These are phyloP conservation scores for Arge pagana DNA, from an alignment of 2,888 invertebrate species.

Conservation along the genomic window DNA sequence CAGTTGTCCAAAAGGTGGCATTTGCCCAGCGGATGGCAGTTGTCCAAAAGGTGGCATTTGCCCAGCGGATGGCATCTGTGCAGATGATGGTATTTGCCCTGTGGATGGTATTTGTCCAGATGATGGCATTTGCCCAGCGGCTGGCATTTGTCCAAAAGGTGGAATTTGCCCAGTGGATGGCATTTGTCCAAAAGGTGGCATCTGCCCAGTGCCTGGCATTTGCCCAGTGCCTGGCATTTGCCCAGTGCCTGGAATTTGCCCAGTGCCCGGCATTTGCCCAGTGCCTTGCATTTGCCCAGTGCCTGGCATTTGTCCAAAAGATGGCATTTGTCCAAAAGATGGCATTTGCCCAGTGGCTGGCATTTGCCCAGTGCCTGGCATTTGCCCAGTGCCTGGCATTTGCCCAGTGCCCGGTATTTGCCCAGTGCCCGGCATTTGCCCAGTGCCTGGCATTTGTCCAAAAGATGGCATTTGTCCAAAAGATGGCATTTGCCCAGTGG, in stretches of 20 bases:
- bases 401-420: constrained; percentile 3
- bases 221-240: not conserved
- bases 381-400: not conserved
- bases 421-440: not conserved
- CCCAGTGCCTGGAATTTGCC: not conserved
- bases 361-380: constrained; percentile 2
- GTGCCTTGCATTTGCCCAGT: not conserved
- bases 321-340: constrained; percentile 4
- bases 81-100: constrained; percentile 2
- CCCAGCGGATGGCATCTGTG: constrained; percentile 6
- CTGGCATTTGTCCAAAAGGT: not conserved
- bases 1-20: too few species aligned
- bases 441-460: not conserved
- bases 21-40: not conserved
- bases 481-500: not conserved
- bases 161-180: not conserved
- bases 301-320: constrained; percentile 1
- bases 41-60: not conserved
- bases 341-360: constrained; percentile 7
- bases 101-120: constrained; percentile 9
- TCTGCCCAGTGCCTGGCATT: constrained; percentile 1
- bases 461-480: not conserved
- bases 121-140: constrained; percentile 1
- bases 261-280: not conserved
- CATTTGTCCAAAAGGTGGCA: not conserved